These are phyloP conservation scores for Phenacoccus solenopsis DNA, from an alignment of 1,140 invertebrate genomes.

Conservation along the genomic window DNA sequence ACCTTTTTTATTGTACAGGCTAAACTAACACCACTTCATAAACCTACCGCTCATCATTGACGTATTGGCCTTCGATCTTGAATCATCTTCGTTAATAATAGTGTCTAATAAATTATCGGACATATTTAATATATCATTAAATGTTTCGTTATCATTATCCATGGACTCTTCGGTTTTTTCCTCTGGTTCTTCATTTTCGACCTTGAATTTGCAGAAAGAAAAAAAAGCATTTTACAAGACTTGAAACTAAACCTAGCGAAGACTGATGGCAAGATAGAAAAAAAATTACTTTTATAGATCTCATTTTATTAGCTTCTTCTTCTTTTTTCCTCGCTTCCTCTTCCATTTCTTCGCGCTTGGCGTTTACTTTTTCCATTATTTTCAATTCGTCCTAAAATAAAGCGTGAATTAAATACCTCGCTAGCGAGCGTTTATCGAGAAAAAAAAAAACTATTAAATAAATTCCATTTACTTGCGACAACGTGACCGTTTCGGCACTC, in stretches of 20 bases:
- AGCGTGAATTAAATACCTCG: constrained; percentile 14
- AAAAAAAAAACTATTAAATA: constrained; percentile 18
- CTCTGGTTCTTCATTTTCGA: neutral
- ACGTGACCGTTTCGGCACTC: constrained; percentile 41
- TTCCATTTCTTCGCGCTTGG: constrained; percentile 36
- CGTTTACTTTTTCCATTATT: constrained; percentile 46
- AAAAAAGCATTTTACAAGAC: too few relatives aligned
- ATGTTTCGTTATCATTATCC: constrained; percentile 42
- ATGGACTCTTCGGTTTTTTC: neutral
- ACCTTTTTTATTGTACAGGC: too few relatives aligned
- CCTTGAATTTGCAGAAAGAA: neutral
- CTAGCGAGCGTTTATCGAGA: neutral
- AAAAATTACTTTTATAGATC: neutral
- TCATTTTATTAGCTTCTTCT: neutral
- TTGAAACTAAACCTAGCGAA: neutral
- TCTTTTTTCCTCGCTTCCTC: constrained; percentile 25
- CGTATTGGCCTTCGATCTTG: constrained; percentile 35
- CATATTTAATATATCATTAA: constrained; percentile 50
- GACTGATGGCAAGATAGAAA: neutral
- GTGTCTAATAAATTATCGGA: constrained; percentile 54
- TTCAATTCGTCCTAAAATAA: constrained; percentile 45
- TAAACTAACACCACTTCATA: too few relatives aligned
- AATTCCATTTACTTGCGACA: constrained; percentile 39
- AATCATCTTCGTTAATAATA: constrained; percentile 54
- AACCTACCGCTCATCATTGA: neutral